phyloP scores from a whole-genome alignment of 2,888 invertebrate genomes.

The Andrena marginata region DNA sequence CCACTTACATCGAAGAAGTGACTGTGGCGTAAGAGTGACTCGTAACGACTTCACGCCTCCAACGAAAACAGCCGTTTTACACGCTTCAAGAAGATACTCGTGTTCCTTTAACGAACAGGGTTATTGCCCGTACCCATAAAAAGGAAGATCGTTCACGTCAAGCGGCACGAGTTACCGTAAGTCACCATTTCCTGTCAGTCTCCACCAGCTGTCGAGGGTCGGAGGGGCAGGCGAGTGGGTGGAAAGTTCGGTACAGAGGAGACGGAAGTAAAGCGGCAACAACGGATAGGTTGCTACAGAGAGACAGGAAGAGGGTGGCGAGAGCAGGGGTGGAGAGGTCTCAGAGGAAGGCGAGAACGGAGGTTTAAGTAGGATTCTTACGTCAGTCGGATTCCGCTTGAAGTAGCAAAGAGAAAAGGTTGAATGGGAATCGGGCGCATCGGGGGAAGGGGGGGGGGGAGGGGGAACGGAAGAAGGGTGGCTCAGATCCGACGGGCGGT shows the following conservation, averaged over 20 bases:
- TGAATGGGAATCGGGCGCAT: constrained; percentile 65
- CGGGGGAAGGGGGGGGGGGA: no score
- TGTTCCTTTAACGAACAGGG: constrained; percentile 20
- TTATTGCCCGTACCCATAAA: constrained; percentile 21
- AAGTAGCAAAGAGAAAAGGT: constrained; percentile 70
- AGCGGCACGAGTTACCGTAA: constrained; percentile 18
- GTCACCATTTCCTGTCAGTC: constrained; percentile 46
- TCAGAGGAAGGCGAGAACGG: constrained; percentile 57
- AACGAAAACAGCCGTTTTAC: not conserved
- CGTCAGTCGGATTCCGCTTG: constrained; percentile 74
- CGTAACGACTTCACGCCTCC: not conserved
- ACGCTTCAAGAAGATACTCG: not conserved
- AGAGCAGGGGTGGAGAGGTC: constrained; percentile 32
- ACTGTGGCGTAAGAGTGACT: no score
- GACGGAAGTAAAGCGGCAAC: constrained; percentile 43
- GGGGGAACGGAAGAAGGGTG: constrained; percentile 52
- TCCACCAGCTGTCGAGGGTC: constrained; percentile 35
- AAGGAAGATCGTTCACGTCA: constrained; percentile 20
- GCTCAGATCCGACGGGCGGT: constrained; percentile 52
- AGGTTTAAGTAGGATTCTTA: constrained; percentile 76
- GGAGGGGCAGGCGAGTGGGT: not conserved
- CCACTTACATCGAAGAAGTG: no score
- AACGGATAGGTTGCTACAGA: constrained; percentile 39
- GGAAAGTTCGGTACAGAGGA: constrained; percentile 48
- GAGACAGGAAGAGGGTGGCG: not conserved